Evolutionary conservation across 2,113 vertebrate genomes (phyloP).

Genomic region (Centrocercus urophasianus): DNA sequence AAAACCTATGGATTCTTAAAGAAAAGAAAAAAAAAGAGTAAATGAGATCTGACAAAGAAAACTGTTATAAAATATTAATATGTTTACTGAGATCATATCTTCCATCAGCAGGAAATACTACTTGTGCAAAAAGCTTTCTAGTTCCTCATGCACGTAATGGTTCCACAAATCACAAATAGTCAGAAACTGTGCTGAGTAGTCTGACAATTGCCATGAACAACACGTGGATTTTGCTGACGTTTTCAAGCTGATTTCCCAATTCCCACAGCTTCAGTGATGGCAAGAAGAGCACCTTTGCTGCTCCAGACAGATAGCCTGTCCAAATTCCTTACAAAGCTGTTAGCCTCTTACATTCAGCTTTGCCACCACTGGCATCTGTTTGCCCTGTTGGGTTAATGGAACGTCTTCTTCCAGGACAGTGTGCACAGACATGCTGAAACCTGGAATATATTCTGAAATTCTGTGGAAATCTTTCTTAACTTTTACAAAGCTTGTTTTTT

Average conservation of each 20-base stretch:
- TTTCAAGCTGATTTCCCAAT: neutral
- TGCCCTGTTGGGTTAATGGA: fast-evolving
- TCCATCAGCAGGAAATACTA: neutral
- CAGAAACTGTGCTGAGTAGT: neutral
- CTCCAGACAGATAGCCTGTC: neutral
- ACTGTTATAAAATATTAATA: neutral
- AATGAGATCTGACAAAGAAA: neutral
- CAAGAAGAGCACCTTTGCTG: neutral
- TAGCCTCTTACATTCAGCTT: neutral
- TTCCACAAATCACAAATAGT: neutral
- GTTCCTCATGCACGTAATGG: neutral
- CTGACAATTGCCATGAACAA: neutral
- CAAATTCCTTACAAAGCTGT: neutral
- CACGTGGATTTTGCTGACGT: neutral
- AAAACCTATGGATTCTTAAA: neutral
- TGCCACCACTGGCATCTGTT: neutral
- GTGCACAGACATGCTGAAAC: neutral
- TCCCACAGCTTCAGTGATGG: fast-evolving
- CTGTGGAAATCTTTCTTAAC: neutral
- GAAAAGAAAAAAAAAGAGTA: neutral
- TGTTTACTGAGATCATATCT: neutral
- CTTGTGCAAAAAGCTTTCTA: neutral
- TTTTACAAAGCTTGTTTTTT: neutral
- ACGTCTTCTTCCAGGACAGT: neutral
- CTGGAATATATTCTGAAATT: neutral